A percentile compares a stretch with the other conserved stretches of the same genome.
phyloP scores from a whole-genome alignment of 2,888 invertebrate species.

The Cartodere bifasciata region DNA sequence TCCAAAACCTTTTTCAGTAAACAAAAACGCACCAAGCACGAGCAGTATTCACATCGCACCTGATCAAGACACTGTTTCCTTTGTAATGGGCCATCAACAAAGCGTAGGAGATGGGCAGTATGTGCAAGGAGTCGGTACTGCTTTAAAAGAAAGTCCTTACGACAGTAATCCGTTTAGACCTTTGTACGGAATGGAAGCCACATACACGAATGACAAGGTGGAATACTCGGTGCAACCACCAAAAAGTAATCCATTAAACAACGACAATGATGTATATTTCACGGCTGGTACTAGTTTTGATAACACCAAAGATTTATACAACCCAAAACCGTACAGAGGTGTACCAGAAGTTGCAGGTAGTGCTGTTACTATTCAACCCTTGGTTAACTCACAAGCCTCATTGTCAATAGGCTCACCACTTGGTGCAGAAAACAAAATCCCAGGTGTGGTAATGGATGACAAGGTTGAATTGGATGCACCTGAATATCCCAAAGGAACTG shows the following conservation, averaged over 20 bases:
- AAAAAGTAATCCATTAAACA: constrained; percentile 10
- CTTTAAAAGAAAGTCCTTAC: constrained; percentile 40
- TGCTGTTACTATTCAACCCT: constrained; percentile 31
- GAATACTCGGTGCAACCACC: constrained; percentile 16
- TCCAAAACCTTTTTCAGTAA: constrained; percentile 21
- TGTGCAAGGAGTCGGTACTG: constrained; percentile 35
- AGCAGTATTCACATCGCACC: constrained; percentile 51
- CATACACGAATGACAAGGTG: constrained; percentile 13
- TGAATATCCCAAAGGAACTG: constrained; percentile 22
- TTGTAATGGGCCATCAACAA: constrained; percentile 50
- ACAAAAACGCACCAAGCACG: constrained; percentile 39
- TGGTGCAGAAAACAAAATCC: constrained; percentile 25
- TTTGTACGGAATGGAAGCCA: constrained; percentile 20
- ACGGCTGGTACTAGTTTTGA: constrained; percentile 5
- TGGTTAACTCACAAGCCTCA: constrained; percentile 31
- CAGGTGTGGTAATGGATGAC: constrained; percentile 34
- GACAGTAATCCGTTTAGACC: constrained; percentile 31
- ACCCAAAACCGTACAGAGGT: constrained; percentile 5
- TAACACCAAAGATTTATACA: constrained; percentile 5
- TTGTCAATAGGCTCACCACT: constrained; percentile 32
- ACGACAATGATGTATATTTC: constrained; percentile 4
- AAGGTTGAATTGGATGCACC: constrained; percentile 23
- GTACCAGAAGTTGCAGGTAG: constrained; percentile 21
- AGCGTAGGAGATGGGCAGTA: constrained; percentile 38
- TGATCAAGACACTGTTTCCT: constrained; percentile 50